Conservation (phyloP, 2,113 vertebrate genomes). For the Pseudopodoces humilis region DNA sequence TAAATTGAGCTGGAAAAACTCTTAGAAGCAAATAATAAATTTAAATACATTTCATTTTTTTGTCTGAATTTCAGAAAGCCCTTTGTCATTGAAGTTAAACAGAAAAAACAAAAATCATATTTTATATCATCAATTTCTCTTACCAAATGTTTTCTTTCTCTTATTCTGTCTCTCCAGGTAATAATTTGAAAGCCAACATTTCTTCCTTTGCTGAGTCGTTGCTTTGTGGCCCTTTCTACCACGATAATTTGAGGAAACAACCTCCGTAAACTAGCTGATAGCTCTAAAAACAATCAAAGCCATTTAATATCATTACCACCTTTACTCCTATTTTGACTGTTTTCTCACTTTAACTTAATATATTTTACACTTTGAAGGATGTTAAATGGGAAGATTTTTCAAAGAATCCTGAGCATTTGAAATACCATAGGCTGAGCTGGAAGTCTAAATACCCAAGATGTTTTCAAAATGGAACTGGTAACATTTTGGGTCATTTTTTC, state of each 20-base stretch:
- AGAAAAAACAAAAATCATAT: neutral
- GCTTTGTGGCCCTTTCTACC: neutral
- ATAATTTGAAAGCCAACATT: neutral
- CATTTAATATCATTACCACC: neutral
- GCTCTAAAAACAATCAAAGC: neutral
- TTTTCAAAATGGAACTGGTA: neutral
- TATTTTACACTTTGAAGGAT: neutral
- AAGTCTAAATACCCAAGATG: neutral
- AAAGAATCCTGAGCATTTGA: neutral
- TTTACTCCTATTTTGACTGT: neutral
- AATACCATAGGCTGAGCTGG: neutral
- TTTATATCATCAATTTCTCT: neutral
- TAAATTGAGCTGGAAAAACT: neutral
- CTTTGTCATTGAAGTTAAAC: neutral
- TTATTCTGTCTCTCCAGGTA: neutral
- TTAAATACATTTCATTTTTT: neutral
- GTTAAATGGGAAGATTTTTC: neutral
- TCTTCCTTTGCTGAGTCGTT: neutral
- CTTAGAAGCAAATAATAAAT: neutral
- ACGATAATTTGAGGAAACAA: neutral
- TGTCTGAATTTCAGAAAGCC: neutral
- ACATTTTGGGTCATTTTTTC: neutral
- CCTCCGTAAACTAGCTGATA: neutral
- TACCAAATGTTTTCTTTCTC: neutral
- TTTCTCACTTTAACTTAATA: neutral